Evolutionary conservation across 2,888 invertebrate genomes (phyloP).

Genomic region (Laspeyria flexula): DNA sequence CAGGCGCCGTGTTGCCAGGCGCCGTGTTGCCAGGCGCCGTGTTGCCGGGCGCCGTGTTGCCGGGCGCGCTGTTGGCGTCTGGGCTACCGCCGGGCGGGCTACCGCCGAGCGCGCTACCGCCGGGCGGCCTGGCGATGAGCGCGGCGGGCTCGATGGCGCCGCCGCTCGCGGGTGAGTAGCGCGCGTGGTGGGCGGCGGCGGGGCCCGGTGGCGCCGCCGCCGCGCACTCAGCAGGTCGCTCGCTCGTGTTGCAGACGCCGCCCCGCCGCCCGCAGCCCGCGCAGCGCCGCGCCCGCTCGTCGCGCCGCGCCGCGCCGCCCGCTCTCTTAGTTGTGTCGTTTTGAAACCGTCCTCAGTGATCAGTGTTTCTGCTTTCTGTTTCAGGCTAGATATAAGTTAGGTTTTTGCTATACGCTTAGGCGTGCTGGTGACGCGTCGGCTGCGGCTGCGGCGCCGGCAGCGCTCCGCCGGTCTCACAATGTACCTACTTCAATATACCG

Average conservation of each 20-base stretch:
- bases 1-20: conserved; percentile 13
- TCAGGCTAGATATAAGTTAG: conserved; percentile 84
- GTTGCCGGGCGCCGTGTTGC: conserved; percentile 25
- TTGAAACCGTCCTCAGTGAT: conserved; percentile 71
- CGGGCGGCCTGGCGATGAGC: conserved; percentile 10
- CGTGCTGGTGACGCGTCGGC: conserved; percentile 50
- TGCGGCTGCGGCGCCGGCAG: conserved; percentile 54
- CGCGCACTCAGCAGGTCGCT: conserved; percentile 17
- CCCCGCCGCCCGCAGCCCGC: conserved; percentile 30
- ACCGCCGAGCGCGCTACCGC: conserved; percentile 14
- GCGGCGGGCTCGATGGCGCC: conserved; percentile 1
- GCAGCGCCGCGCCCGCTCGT: conserved; percentile 24
- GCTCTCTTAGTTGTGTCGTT: conserved; percentile 63
- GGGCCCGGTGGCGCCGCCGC: conserved; percentile 17
- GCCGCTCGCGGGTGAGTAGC: conserved; percentile 15
- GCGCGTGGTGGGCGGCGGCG: conserved; percentile 17
- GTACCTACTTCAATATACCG: conserved; percentile 72
- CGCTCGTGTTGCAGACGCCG: conserved; percentile 50
- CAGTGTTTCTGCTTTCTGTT: conserved; percentile 84
- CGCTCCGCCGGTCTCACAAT: conserved; percentile 62
- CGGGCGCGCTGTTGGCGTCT: background rate
- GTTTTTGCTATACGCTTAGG: conserved; percentile 65
- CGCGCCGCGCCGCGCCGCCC: conserved; percentile 23
- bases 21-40: conserved; percentile 13
- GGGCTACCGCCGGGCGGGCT: conserved; percentile 24